Conservation (phyloP, 2,888 invertebrate genomes). For the Linnaemya tessellans region DNA sequence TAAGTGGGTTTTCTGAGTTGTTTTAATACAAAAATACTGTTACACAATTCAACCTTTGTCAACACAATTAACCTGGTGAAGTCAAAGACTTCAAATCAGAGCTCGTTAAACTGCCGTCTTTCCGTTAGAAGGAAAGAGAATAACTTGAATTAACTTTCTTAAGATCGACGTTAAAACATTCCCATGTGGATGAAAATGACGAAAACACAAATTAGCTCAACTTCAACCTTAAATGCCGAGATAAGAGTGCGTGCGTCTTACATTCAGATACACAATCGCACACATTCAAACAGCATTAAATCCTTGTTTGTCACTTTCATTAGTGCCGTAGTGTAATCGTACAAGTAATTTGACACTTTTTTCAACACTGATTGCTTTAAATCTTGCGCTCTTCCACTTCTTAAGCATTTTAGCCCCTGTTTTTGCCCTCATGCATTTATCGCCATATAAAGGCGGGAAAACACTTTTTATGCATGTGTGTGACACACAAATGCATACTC, state of each 20-base stretch:
- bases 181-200: slow-evolving; percentile 5
- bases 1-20: background rate
- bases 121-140: slow-evolving; percentile 18
- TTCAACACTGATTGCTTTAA: slow-evolving; percentile 73
- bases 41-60: slow-evolving; percentile 71
- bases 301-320: background rate
- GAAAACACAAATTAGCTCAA: slow-evolving; percentile 54
- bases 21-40: slow-evolving; percentile 17
- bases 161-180: slow-evolving; percentile 25
- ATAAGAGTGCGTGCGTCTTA: background rate
- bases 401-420: slow-evolving; percentile 56
- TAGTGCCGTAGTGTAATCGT: slow-evolving; percentile 37
- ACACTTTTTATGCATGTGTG: slow-evolving; percentile 18
- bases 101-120: slow-evolving; percentile 67
- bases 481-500: slow-evolving; percentile 11
- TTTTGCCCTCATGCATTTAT: background rate
- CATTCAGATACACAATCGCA: slow-evolving; percentile 4
- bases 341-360: slow-evolving; percentile 75
- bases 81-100: slow-evolving; percentile 50
- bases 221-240: slow-evolving; percentile 52
- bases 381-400: slow-evolving; percentile 59
- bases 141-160: slow-evolving; percentile 51
- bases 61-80: slow-evolving; percentile 67
- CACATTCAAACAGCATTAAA: background rate
- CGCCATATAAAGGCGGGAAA: slow-evolving; percentile 59